Evolutionary conservation across 2,113 vertebrate genomes (phyloP).

Genomic region (Oxyura jamaicensis): DNA sequence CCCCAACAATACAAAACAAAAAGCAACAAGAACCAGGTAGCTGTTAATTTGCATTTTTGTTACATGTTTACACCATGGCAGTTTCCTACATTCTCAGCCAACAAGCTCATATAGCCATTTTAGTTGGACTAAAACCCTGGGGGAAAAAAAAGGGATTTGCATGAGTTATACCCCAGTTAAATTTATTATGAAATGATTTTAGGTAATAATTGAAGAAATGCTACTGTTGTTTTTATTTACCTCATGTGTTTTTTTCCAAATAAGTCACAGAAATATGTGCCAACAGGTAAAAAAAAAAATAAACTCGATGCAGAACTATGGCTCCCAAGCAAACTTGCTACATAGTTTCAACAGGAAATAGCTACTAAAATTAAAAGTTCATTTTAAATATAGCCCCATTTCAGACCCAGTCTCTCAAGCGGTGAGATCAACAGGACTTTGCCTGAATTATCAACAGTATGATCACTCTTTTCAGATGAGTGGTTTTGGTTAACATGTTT

Average conservation of each 20-base stretch:
- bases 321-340: constrained; percentile 11
- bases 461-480: background rate
- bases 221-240: background rate
- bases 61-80: background rate
- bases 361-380: background rate
- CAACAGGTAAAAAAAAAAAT: constrained; percentile 2
- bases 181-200: background rate
- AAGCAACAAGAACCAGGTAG: background rate
- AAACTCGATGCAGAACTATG: background rate
- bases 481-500: background rate
- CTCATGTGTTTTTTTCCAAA: background rate
- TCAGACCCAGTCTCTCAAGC: background rate
- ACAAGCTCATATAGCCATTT: background rate
- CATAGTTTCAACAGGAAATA: background rate
- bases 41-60: background rate
- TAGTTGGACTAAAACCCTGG: background rate
- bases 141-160: background rate
- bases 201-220: constrained; percentile 21
- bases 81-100: background rate
- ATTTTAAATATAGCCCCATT: background rate
- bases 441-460: background rate
- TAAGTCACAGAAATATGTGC: background rate
- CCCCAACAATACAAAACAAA: constrained; percentile 1
- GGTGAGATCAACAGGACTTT: background rate
- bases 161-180: background rate